Evolutionary conservation across 2,113 vertebrate species (phyloP).

Genomic region (Acanthochromis polyacanthus): DNA sequence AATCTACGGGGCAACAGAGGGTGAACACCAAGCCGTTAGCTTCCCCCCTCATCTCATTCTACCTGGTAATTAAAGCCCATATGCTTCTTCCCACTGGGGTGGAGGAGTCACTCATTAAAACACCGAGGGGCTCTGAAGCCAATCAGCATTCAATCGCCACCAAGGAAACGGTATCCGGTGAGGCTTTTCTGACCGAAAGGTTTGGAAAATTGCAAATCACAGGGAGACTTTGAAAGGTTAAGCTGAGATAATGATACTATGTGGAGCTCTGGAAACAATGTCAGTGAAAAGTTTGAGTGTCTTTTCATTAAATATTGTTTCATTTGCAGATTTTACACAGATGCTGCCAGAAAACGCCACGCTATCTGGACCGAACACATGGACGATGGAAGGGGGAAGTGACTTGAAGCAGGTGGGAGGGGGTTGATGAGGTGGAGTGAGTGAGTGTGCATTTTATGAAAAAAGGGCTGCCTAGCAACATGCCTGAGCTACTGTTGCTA

Average conservation of each 20-base stretch:
- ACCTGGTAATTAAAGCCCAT: constrained; percentile 67
- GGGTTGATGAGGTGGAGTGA: constrained; percentile 75
- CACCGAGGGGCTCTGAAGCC: constrained; percentile 7
- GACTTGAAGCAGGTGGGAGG: constrained; percentile 28
- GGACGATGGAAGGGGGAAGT: constrained; percentile 46
- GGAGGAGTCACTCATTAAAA: constrained; percentile 44
- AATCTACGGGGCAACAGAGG: constrained; percentile 43
- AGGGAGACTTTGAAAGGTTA: constrained; percentile 5
- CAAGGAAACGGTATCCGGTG: not conserved
- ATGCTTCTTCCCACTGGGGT: constrained; percentile 51
- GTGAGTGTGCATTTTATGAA: constrained; percentile 84
- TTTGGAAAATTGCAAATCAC: constrained; percentile 3
- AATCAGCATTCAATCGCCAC: not conserved
- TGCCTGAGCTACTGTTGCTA: constrained; percentile 90
- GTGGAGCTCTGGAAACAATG: not conserved
- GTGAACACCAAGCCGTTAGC: constrained; percentile 47
- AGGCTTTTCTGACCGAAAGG: constrained; percentile 30
- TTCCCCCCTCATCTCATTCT: constrained; percentile 5
- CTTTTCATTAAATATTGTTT: no score
- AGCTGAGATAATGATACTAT: not conserved
- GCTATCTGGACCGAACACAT: constrained; percentile 17
- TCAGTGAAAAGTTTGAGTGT: no score
- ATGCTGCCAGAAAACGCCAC: not conserved
- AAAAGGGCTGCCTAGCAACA: constrained; percentile 91
- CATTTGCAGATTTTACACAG: no score